Conservation (phyloP, 2,797 vertebrate species). For the Sebastes minor region DNA sequence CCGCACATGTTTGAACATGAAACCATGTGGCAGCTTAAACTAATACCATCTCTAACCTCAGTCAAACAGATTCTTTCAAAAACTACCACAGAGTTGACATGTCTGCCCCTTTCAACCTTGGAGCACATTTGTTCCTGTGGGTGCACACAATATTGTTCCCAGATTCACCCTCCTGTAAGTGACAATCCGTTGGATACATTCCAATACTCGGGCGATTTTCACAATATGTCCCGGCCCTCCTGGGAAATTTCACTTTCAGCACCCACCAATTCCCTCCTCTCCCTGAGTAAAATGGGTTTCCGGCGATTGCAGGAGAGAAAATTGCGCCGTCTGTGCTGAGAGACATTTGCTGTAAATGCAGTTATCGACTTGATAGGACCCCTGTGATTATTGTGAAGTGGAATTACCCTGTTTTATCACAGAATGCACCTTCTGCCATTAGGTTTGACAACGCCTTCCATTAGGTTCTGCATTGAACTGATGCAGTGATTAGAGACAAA, state of each 20-base stretch:
- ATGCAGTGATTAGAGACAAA: slow-evolving; percentile 41
- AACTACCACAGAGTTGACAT: not conserved
- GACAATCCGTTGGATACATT: slow-evolving; percentile 59
- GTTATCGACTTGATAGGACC: slow-evolving; percentile 70
- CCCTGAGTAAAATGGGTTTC: slow-evolving; percentile 62
- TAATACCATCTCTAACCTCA: not conserved
- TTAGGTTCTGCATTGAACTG: not conserved
- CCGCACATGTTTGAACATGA: not conserved
- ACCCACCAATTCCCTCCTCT: slow-evolving; percentile 57
- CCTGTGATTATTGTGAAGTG: slow-evolving; percentile 68
- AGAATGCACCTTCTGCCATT: slow-evolving; percentile 34
- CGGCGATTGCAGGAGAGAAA: slow-evolving; percentile 55
- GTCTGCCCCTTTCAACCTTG: slow-evolving; percentile 11
- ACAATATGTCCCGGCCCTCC: slow-evolving; percentile 60
- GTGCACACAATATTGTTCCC: slow-evolving; percentile 43
- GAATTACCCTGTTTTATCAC: slow-evolving; percentile 58
- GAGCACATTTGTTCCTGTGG: slow-evolving; percentile 42
- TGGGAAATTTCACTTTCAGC: slow-evolving; percentile 71
- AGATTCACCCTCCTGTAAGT: slow-evolving; percentile 37
- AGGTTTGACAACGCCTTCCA: slow-evolving; percentile 17
- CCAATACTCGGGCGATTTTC: slow-evolving; percentile 59
- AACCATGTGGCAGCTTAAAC: not conserved
- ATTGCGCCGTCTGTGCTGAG: slow-evolving; percentile 47
- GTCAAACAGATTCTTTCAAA: not conserved
- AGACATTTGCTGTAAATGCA: slow-evolving; percentile 67